These are phyloP conservation scores for Drosophila ananassae DNA, from an alignment of 1,140 invertebrate species.

Conservation along the genomic window DNA sequence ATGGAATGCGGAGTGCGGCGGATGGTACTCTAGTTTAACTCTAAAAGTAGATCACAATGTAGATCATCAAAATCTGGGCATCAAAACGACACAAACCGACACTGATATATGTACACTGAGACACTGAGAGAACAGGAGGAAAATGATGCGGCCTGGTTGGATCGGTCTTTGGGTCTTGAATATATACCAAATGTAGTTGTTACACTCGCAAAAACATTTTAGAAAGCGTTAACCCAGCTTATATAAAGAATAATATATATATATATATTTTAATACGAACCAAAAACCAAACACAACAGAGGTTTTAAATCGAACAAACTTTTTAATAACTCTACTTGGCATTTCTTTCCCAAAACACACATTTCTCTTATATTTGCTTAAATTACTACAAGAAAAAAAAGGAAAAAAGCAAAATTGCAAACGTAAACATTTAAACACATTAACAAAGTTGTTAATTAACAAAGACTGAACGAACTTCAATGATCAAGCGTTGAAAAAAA, in stretches of 20 bases:
- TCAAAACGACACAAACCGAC: conserved; percentile 1
- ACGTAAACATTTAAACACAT: conserved; percentile 37
- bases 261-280: conserved; percentile 60
- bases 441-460: conserved; percentile 73
- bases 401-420: conserved; percentile 1
- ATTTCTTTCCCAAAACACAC: conserved; percentile 12
- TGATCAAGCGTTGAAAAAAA: conserved; percentile 35
- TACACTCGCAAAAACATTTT: conserved; percentile 28
- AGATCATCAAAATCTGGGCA: conserved; percentile 4
- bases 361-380: conserved; percentile 23
- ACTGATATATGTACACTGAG: conserved; percentile 1
- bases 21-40: conserved; percentile 51
- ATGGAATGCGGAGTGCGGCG: conserved; percentile 92
- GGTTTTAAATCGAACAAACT: conserved; percentile 44
- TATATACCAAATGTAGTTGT: conserved; percentile 74
- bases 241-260: conserved; percentile 42
- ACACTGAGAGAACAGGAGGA: no score
- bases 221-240: conserved; percentile 22
- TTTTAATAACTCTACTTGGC: conserved; percentile 34
- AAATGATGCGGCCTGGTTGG: conserved; percentile 5
- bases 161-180: conserved; percentile 25
- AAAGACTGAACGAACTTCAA: conserved; percentile 77
- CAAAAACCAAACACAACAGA: conserved; percentile 20
- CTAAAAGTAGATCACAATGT: conserved; percentile 16
- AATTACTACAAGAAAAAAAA: conserved; percentile 2